Conservation (phyloP, 2,888 invertebrate species). For the Agrilus cyanescens region DNA sequence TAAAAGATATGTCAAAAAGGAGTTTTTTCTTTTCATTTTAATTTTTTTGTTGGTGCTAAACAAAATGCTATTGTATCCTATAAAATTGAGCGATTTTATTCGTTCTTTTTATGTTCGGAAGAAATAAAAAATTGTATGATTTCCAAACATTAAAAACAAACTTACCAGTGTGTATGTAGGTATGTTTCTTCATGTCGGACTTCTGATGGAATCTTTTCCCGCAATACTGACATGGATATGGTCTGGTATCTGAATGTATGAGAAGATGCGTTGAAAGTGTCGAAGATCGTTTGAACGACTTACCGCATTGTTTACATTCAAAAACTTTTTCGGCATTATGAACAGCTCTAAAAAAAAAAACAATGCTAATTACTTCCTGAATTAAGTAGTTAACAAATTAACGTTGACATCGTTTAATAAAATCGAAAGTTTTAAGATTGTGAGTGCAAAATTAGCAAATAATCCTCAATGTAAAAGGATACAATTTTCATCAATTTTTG, state of each 20-base stretch:
- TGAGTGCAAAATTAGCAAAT: no score
- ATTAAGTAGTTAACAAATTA: no score
- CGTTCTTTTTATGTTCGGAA: not conserved
- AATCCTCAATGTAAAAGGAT: no score
- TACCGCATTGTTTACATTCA: conserved; percentile 94
- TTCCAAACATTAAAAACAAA: conserved; percentile 15
- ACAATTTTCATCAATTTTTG: no score
- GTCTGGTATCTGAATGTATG: conserved; percentile 93
- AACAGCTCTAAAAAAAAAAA: conserved; percentile 56
- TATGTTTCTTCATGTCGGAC: conserved; percentile 99
- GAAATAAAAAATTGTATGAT: not conserved
- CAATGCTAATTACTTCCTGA: not conserved
- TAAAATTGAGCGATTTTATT: conserved; percentile 1
- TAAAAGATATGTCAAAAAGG: not conserved
- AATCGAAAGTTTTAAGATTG: no score
- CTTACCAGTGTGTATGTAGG: conserved; percentile 87
- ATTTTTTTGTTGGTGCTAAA: not conserved
- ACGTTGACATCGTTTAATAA: no score
- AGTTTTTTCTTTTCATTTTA: not conserved
- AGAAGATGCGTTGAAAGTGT: conserved; percentile 94
- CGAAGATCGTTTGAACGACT: conserved; percentile 91
- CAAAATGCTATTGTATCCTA: not conserved
- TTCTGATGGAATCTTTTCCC: conserved; percentile 99
- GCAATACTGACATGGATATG: conserved; percentile 96
- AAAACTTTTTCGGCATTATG: conserved; percentile 90